Conservation (phyloP, 1,140 invertebrate genomes). For the Charaxes varanes region DNA sequence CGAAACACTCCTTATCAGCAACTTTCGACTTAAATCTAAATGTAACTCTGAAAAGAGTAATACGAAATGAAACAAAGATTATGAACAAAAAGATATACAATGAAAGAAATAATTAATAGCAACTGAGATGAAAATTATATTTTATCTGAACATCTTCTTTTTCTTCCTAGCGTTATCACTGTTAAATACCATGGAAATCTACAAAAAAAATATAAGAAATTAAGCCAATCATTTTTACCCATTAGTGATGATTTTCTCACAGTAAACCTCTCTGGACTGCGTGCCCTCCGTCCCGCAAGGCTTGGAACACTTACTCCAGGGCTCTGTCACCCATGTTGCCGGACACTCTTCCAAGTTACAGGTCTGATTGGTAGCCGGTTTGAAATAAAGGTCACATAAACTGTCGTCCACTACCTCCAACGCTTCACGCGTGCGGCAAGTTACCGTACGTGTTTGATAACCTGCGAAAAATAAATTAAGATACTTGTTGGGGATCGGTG, state of each 20-base stretch:
- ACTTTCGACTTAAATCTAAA: slow-evolving; percentile 78
- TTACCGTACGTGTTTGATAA: slow-evolving; percentile 82
- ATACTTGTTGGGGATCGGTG: too few relatives aligned
- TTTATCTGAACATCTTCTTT: too few relatives aligned
- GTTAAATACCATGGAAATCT: too few relatives aligned
- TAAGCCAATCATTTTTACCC: slow-evolving; percentile 54
- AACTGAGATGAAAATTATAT: too few relatives aligned
- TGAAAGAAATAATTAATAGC: too few relatives aligned
- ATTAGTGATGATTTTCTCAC: slow-evolving; percentile 82
- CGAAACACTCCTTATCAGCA: slow-evolving; percentile 83
- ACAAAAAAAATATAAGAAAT: too few relatives aligned
- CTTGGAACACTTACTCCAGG: slow-evolving; percentile 89
- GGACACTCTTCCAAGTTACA: slow-evolving; percentile 88
- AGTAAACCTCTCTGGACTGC: slow-evolving; percentile 83
- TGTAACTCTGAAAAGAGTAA: slow-evolving; percentile 19
- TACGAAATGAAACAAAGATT: too few relatives aligned
- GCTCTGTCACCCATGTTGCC: slow-evolving; percentile 86
- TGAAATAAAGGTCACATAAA: slow-evolving; percentile 84
- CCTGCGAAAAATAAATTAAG: too few relatives aligned
- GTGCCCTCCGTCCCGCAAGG: slow-evolving; percentile 85
- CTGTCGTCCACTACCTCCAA: slow-evolving; percentile 80
- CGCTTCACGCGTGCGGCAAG: slow-evolving; percentile 81
- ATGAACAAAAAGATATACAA: too few relatives aligned
- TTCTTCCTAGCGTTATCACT: too few relatives aligned
- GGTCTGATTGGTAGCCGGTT: slow-evolving; percentile 79